Evolutionary conservation across 1,140 invertebrate species (phyloP).

Genomic region (Camponotus vicinus): DNA sequence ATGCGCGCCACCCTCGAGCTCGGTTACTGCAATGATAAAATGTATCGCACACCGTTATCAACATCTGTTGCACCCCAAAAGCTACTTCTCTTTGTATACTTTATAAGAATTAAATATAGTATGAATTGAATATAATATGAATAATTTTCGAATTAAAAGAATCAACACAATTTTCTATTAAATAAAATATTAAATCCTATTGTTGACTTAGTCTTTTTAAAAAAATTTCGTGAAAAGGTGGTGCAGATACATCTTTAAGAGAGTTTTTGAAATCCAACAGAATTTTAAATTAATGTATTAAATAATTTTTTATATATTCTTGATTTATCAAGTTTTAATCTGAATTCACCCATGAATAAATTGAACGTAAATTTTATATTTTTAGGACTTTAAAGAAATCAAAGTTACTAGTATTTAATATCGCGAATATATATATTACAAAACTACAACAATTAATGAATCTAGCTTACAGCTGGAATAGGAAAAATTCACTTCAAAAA

Average conservation of each 20-base stretch:
- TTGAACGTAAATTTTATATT: not conserved
- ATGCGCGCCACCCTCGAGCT: conserved; percentile 88
- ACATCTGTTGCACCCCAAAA: conserved; percentile 22
- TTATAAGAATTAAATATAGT: not conserved
- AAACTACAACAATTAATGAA: not conserved
- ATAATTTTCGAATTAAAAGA: not conserved
- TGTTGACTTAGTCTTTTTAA: too few species aligned
- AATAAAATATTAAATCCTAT: not conserved
- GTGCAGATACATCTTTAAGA: too few species aligned
- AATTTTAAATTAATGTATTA: too few species aligned
- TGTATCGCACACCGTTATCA: conserved; percentile 37
- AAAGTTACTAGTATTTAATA: not conserved
- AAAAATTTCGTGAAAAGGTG: too few species aligned
- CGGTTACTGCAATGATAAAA: conserved; percentile 80
- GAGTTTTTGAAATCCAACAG: too few species aligned
- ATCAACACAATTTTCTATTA: too few species aligned
- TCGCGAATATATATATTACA: not conserved
- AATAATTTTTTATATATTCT: too few species aligned
- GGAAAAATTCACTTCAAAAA: not conserved
- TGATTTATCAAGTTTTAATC: too few species aligned
- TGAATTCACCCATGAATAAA: not conserved
- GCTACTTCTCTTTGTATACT: conserved; percentile 16
- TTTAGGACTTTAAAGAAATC: not conserved
- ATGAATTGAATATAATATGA: not conserved
- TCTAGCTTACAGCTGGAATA: not conserved